Conservation (phyloP, 35 echinoderm and acorn worm genomes). For the Holothuria glaberrima region DNA sequence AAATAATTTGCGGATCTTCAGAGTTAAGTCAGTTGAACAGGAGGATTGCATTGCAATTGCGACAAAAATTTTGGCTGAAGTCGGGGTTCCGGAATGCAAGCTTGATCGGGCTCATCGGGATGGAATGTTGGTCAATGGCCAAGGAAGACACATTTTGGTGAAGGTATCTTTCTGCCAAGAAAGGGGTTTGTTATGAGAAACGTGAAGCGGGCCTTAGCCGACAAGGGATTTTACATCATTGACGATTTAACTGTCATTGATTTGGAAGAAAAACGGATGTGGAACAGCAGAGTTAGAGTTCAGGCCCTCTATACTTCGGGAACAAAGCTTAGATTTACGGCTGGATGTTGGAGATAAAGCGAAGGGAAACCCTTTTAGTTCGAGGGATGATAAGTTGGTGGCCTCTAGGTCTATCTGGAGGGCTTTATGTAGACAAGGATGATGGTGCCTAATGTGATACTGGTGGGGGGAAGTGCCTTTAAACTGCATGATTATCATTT, state of each 20-base stretch:
- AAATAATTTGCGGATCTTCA: constrained; percentile 26
- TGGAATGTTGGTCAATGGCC: neutral
- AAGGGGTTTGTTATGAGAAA: constrained; percentile 23
- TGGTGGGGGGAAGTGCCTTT: neutral
- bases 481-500: neutral
- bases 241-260: constrained; percentile 23
- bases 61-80: neutral
- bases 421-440: neutral
- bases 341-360: constrained; percentile 7
- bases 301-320: constrained; percentile 2
- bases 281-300: neutral
- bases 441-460: neutral
- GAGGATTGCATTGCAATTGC: constrained; percentile 11
- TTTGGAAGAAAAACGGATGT: constrained; percentile 23
- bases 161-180: constrained; percentile 41
- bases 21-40: neutral
- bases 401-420: neutral
- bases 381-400: neutral
- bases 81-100: neutral
- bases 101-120: constrained; percentile 30
- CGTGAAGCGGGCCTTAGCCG: neutral
- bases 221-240: constrained; percentile 22
- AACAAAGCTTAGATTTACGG: constrained; percentile 28
- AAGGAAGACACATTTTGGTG: constrained; percentile 20
- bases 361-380: neutral